These are phyloP conservation scores for Drosophila baimaii DNA, from an alignment of 1,140 invertebrate species.

Conservation along the genomic window DNA sequence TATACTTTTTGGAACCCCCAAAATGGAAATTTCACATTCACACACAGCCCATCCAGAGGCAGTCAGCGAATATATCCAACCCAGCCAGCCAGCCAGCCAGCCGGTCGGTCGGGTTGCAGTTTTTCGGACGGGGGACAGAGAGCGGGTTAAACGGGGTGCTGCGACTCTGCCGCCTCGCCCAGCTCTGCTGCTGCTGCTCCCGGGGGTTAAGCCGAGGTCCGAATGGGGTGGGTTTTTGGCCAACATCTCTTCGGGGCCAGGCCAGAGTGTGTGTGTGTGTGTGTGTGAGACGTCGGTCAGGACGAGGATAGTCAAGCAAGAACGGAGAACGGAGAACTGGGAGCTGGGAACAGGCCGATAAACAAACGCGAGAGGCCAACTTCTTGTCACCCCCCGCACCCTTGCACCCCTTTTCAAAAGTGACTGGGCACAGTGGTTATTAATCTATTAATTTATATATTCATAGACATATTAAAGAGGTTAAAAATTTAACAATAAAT, in stretches of 20 bases:
- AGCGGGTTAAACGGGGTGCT: constrained; percentile 36
- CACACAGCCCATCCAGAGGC: constrained; percentile 22
- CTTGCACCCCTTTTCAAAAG: background rate
- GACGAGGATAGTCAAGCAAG: constrained; percentile 11
- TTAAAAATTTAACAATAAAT: no score
- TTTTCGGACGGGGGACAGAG: constrained; percentile 43
- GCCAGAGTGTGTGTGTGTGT: constrained; percentile 9
- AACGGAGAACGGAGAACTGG: constrained; percentile 15
- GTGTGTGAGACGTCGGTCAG: constrained; percentile 19
- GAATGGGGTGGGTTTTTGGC: constrained; percentile 46
- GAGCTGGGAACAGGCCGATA: constrained; percentile 47
- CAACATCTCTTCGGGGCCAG: constrained; percentile 38
- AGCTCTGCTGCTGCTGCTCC: background rate
- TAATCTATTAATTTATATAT: no score
- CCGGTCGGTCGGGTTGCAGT: constrained; percentile 47
- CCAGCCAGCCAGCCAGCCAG: background rate
- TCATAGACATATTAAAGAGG: no score
- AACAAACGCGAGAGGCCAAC: constrained; percentile 46
- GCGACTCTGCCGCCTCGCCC: background rate
- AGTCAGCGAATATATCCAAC: constrained; percentile 21
- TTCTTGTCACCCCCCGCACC: constrained; percentile 32
- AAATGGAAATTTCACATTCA: constrained; percentile 44
- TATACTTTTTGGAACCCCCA: constrained; percentile 13
- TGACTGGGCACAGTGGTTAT: constrained; percentile 4
- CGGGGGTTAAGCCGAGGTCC: constrained; percentile 18